Conservation (phyloP, 2,113 vertebrate genomes). For the Laterallus jamaicensis region DNA sequence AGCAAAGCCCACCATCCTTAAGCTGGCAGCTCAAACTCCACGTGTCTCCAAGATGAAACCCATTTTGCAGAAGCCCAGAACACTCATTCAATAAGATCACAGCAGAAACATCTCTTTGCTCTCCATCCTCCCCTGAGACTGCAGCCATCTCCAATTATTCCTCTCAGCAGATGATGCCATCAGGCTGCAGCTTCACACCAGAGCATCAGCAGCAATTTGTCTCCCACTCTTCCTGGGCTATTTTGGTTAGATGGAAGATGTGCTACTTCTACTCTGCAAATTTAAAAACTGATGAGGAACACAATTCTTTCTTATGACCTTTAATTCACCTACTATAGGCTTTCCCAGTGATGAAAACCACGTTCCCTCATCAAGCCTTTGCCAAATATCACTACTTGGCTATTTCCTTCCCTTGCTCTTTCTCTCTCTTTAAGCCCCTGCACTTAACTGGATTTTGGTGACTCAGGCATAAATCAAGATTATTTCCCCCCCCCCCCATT, state of each 20-base stretch:
- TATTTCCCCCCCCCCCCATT: background rate
- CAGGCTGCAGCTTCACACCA: background rate
- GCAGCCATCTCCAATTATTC: background rate
- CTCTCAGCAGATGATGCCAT: background rate
- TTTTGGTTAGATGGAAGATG: background rate
- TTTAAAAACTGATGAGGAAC: background rate
- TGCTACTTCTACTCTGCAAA: background rate
- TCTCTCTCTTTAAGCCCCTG: background rate
- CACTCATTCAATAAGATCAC: fast-evolving
- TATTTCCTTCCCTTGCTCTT: background rate
- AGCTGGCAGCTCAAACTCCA: background rate
- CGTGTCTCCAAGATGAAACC: background rate
- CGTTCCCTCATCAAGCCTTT: background rate
- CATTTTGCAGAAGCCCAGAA: background rate
- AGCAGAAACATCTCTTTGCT: background rate
- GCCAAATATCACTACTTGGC: background rate
- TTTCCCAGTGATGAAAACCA: background rate
- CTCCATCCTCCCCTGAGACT: background rate
- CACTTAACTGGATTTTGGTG: background rate
- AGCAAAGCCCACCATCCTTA: background rate
- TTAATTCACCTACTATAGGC: background rate
- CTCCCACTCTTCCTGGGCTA: background rate
- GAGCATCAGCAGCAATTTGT: background rate
- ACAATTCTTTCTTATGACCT: background rate
- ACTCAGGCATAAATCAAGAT: background rate